phyloP scores from a whole-genome alignment of 2,888 invertebrate genomes.

The Rhagonycha lutea region DNA sequence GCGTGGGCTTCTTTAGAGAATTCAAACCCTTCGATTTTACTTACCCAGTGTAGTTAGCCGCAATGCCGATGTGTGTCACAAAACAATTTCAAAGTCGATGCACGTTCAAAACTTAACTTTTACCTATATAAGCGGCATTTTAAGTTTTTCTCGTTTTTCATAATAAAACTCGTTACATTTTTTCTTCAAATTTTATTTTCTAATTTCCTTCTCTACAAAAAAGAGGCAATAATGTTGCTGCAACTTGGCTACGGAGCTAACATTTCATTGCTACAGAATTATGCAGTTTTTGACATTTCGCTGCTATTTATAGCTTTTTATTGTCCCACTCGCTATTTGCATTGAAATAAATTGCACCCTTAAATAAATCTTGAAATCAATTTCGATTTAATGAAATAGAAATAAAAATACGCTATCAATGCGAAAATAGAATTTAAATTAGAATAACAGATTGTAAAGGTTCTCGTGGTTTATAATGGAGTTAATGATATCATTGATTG shows the following conservation, averaged over 20 bases:
- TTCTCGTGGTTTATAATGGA: background rate
- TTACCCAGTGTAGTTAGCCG: slow-evolving; percentile 10
- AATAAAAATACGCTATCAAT: background rate
- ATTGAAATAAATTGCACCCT: background rate
- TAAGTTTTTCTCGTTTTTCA: background rate
- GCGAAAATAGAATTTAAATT: background rate
- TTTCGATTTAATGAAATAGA: background rate
- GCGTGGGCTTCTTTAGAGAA: background rate
- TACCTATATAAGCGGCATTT: slow-evolving; percentile 9
- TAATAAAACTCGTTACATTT: background rate
- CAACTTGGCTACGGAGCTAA: background rate
- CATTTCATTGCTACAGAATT: background rate
- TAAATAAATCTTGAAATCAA: background rate
- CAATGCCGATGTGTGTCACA: slow-evolving; percentile 15
- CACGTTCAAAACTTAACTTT: slow-evolving; percentile 5
- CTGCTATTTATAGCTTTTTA: background rate
- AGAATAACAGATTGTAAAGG: background rate
- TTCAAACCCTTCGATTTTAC: background rate
- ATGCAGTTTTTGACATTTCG: background rate
- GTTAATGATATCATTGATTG: background rate
- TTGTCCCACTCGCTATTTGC: background rate
- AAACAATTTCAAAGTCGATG: slow-evolving; percentile 10
- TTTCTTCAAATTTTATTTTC: background rate
- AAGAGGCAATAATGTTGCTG: background rate
- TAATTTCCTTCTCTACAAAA: background rate